These are phyloP conservation scores for Campoletis sonorensis DNA, from an alignment of 1,140 invertebrate species.

Conservation along the genomic window DNA sequence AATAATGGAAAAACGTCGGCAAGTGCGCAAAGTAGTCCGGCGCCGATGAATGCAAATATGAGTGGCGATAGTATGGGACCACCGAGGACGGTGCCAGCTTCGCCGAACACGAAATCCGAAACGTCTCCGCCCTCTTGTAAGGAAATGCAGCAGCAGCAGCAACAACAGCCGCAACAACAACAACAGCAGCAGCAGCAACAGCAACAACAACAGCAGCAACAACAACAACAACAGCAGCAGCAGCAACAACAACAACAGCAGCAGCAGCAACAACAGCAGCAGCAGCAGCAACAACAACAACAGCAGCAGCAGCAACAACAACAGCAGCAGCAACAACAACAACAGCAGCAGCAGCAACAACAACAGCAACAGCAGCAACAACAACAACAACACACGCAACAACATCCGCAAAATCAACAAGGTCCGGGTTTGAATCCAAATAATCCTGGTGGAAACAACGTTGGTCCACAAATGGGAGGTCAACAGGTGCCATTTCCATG, in stretches of 20 bases:
- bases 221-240: slow-evolving; percentile 53
- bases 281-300: slow-evolving; percentile 59
- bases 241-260: slow-evolving; percentile 52
- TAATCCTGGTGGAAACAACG: slow-evolving; percentile 56
- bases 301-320: slow-evolving; percentile 60
- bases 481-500: slow-evolving; percentile 66
- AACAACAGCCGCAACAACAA: slow-evolving; percentile 60
- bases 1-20: slow-evolving; percentile 65
- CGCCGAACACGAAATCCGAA: slow-evolving; percentile 73
- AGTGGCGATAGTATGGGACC: slow-evolving; percentile 72
- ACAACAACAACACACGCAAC: slow-evolving; percentile 50
- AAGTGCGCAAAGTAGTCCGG: slow-evolving; percentile 74
- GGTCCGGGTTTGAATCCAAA: slow-evolving; percentile 60
- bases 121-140: slow-evolving; percentile 71
- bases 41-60: slow-evolving; percentile 68
- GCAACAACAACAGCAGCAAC: slow-evolving; percentile 60
- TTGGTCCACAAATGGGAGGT: slow-evolving; percentile 62
- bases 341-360: slow-evolving; percentile 43
- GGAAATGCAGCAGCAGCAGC: slow-evolving; percentile 68
- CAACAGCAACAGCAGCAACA: slow-evolving; percentile 53
- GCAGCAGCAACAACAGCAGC: slow-evolving; percentile 34
- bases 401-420: slow-evolving; percentile 53
- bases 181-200: slow-evolving; percentile 63
- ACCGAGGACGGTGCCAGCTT: slow-evolving; percentile 72
- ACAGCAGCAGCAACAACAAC: slow-evolving; percentile 54